phyloP scores from a whole-genome alignment of 2,888 invertebrate species.

The Cistogaster globosa region DNA sequence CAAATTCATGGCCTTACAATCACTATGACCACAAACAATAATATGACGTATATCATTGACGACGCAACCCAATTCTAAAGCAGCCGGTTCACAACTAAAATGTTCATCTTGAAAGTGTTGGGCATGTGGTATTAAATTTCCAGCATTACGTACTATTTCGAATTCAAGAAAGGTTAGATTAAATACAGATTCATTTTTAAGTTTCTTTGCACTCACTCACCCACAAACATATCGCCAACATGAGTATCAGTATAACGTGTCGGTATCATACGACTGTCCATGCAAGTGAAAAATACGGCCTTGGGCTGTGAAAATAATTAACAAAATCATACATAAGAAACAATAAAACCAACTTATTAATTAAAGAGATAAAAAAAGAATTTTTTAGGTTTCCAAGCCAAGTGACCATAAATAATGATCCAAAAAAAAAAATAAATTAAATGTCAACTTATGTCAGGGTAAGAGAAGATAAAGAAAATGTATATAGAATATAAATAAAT shows the following conservation, averaged over 20 bases:
- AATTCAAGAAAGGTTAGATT: not conserved
- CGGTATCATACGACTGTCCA: slow-evolving; percentile 98
- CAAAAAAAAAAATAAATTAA: too few relatives aligned
- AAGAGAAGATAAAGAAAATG: too few relatives aligned
- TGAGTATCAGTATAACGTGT: slow-evolving; percentile 97
- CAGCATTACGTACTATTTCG: slow-evolving; percentile 94
- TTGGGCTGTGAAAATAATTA: slow-evolving; percentile 89
- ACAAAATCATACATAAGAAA: not conserved
- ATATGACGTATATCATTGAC: slow-evolving; percentile 95
- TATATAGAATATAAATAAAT: too few relatives aligned
- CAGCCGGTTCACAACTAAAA: slow-evolving; percentile 97
- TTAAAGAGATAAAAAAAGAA: not conserved
- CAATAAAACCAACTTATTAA: not conserved
- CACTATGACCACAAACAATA: slow-evolving; percentile 98
- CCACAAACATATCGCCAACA: slow-evolving; percentile 99
- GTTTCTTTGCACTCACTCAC: slow-evolving; percentile 84
- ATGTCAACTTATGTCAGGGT: too few relatives aligned
- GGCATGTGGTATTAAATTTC: slow-evolving; percentile 96
- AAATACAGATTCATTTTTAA: not conserved
- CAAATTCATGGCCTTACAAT: slow-evolving; percentile 98
- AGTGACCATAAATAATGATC: too few relatives aligned
- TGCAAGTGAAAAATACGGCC: slow-evolving; percentile 98
- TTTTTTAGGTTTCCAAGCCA: slow-evolving; percentile 7
- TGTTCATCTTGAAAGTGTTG: slow-evolving; percentile 93
- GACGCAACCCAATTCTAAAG: slow-evolving; percentile 96